These are phyloP conservation scores for Lynx canadensis DNA, from an alignment of 2,113 vertebrate genomes.

Conservation along the genomic window DNA sequence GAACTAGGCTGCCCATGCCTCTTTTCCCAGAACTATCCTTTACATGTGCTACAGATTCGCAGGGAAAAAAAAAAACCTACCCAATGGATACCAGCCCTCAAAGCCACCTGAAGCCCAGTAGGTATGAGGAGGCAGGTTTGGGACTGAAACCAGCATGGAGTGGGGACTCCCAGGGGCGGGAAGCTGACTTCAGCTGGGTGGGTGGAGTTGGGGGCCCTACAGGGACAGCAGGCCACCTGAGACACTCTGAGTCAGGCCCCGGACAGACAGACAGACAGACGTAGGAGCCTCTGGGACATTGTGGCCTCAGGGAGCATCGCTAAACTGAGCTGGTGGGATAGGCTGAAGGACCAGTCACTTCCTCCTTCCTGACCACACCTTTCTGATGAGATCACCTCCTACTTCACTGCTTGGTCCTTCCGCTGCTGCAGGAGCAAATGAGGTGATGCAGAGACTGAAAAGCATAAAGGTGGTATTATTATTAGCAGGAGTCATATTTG, in stretches of 20 bases:
- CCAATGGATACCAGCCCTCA: neutral
- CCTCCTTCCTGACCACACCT: slow-evolving; percentile 35
- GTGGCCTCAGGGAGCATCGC: neutral
- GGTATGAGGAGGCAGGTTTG: neutral
- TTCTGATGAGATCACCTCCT: slow-evolving; percentile 9
- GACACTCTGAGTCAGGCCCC: neutral
- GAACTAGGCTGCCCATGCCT: neutral
- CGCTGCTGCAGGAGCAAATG: slow-evolving; percentile 64
- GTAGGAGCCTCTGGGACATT: neutral
- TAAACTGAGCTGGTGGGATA: neutral
- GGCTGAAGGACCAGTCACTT: neutral
- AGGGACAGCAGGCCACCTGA: neutral
- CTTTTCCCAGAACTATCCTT: neutral
- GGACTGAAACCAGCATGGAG: neutral
- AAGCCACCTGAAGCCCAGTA: neutral
- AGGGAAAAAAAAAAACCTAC: neutral
- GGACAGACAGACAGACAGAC: too few species aligned
- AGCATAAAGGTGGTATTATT: slow-evolving; percentile 77
- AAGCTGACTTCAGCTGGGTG: neutral
- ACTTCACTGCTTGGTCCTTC: neutral
- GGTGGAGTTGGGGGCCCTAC: neutral
- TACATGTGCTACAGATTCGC: neutral
- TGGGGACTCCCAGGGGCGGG: neutral
- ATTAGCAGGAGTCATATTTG: slow-evolving; percentile 78
- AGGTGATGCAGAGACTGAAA: slow-evolving; percentile 73